phyloP scores from a whole-genome alignment of 2,888 invertebrate genomes.

The Macrophya alboannulata region DNA sequence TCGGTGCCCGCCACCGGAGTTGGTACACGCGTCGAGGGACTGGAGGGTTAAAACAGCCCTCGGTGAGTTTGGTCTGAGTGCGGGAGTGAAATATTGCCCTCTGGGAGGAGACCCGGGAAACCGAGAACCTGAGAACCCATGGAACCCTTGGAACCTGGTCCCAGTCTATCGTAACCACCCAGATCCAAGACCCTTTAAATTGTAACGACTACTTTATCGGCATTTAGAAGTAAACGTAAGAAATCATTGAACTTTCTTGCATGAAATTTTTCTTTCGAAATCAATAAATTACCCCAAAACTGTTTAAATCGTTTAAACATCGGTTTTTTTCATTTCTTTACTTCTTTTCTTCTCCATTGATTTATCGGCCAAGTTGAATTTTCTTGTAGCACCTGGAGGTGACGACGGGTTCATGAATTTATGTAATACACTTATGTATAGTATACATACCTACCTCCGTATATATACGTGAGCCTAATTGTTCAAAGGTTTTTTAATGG shows the following conservation, averaged over 20 bases:
- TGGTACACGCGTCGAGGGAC: conserved; percentile 50
- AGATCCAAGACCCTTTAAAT: conserved; percentile 37
- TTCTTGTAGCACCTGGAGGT: not conserved
- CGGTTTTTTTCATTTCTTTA: not conserved
- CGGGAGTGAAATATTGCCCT: conserved; percentile 52
- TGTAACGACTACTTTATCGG: conserved; percentile 46
- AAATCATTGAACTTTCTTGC: not conserved
- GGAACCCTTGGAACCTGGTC: conserved; percentile 32
- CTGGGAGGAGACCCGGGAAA: conserved; percentile 48
- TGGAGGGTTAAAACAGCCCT: conserved; percentile 49
- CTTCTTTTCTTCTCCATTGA: not conserved
- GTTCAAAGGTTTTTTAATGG: conserved; percentile 53
- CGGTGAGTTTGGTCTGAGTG: conserved; percentile 53
- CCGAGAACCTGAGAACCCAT: conserved; percentile 32
- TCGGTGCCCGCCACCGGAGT: conserved; percentile 41
- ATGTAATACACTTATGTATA: not conserved
- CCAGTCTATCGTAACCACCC: conserved; percentile 41
- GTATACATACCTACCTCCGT: not conserved
- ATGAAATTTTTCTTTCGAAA: not conserved
- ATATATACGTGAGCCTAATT: conserved; percentile 12
- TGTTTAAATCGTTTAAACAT: not conserved
- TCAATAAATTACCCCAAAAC: not conserved
- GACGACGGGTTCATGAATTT: not conserved
- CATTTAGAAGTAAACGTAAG: not conserved
- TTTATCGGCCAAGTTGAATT: not conserved